A percentile compares a stretch with the other conserved stretches of the same genome.
phyloP scores from a whole-genome alignment of 2,888 invertebrate genomes.

The Dorcus hopei region DNA sequence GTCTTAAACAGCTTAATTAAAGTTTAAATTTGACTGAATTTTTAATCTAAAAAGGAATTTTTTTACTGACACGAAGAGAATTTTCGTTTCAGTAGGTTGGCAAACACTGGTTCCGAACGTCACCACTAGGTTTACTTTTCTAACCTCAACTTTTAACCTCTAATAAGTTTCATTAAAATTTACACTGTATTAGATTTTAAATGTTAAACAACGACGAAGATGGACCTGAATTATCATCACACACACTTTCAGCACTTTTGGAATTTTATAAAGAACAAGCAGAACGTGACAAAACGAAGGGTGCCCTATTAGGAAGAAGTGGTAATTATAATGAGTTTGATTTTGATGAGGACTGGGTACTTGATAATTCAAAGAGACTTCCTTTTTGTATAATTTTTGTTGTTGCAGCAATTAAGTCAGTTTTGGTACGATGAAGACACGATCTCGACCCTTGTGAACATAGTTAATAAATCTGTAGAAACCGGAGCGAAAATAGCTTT shows the following conservation, averaged over 20 bases:
- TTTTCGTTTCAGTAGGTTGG: too few relatives aligned
- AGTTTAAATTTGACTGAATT: too few relatives aligned
- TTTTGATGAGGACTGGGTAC: constrained; percentile 83
- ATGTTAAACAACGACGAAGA: constrained; percentile 55
- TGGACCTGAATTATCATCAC: constrained; percentile 62
- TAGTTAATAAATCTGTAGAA: constrained; percentile 58
- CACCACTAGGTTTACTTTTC: too few relatives aligned
- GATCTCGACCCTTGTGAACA: constrained; percentile 65
- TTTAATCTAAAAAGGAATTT: too few relatives aligned
- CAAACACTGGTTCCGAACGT: too few relatives aligned
- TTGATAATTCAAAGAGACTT: background rate
- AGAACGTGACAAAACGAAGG: constrained; percentile 52
- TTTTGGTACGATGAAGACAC: constrained; percentile 94
- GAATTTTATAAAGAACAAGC: constrained; percentile 74
- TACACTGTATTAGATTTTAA: background rate
- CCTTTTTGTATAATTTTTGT: constrained; percentile 13
- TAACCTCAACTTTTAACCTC: too few relatives aligned
- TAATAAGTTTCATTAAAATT: too few relatives aligned
- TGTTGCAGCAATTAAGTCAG: constrained; percentile 87
- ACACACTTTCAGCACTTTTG: constrained; percentile 70
- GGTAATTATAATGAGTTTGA: constrained; percentile 49
- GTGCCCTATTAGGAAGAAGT: constrained; percentile 43
- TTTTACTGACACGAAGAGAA: too few relatives aligned
- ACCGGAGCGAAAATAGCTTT: constrained; percentile 69
- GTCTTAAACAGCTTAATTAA: too few relatives aligned